Conservation (phyloP, 1,140 invertebrate species). For the Apis dorsata region DNA sequence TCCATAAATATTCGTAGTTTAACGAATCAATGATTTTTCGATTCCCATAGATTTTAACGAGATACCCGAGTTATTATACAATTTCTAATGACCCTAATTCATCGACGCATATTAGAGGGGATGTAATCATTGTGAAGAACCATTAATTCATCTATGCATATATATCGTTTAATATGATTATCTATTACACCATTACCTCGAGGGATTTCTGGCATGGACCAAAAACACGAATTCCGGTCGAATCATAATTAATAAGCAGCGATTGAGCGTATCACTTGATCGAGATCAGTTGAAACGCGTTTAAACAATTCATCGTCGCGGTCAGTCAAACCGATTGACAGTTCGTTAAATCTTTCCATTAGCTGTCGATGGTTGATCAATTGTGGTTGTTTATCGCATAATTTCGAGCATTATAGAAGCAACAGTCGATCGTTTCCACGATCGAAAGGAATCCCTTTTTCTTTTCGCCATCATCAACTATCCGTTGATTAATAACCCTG, state of each 20-base stretch:
- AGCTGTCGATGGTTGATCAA: conserved; percentile 5
- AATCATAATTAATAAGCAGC: conserved; percentile 9
- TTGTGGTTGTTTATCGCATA: not conserved
- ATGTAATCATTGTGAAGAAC: not conserved
- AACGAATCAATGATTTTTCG: too few relatives aligned
- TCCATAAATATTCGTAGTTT: too few relatives aligned
- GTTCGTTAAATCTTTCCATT: conserved; percentile 26
- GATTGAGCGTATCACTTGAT: conserved; percentile 11
- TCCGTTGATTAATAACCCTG: conserved; percentile 46
- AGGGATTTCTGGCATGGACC: not conserved
- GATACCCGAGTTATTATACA: not conserved
- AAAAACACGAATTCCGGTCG: conserved; percentile 7
- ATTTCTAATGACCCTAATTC: not conserved
- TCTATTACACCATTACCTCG: not conserved
- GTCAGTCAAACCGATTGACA: conserved; percentile 19
- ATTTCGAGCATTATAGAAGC: not conserved
- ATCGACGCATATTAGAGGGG: not conserved
- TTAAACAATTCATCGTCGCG: conserved; percentile 30
- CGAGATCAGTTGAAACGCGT: not conserved
- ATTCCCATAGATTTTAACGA: not conserved
- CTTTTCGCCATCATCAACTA: not conserved
- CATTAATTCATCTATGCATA: not conserved
- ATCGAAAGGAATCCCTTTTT: not conserved
- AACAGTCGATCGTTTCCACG: not conserved
- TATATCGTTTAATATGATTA: not conserved